Conservation (phyloP, 2,113 vertebrate genomes). For the Dolichallabes microphthalmus region DNA sequence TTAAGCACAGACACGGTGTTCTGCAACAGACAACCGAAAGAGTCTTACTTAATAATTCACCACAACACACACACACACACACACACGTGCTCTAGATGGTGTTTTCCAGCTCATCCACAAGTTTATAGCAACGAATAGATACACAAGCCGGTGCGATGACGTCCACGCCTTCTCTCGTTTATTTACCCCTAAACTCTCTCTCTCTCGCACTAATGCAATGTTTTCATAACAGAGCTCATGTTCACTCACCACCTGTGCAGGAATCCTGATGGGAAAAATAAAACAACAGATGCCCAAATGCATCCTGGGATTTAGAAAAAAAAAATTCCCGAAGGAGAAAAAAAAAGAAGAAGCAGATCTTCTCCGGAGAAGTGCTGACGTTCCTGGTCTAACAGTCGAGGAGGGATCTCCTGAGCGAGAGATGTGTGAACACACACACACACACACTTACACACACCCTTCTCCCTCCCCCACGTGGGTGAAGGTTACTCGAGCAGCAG, state of each 20-base stretch:
- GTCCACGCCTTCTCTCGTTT: neutral
- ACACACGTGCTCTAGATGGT: neutral
- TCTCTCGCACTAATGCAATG: neutral
- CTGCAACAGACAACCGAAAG: neutral
- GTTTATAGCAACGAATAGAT: slow-evolving; percentile 17
- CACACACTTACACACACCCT: neutral
- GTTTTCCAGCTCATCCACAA: neutral
- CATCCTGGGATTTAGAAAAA: neutral
- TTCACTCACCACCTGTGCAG: slow-evolving; percentile 20
- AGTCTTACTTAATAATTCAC: slow-evolving; percentile 7
- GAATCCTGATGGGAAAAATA: neutral
- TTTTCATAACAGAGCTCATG: neutral
- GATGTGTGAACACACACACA: neutral
- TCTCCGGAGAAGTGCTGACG: neutral
- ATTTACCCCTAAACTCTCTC: neutral
- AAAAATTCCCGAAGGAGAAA: neutral
- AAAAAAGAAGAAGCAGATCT: neutral
- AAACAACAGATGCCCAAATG: neutral
- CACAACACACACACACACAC: neutral
- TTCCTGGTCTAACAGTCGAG: neutral
- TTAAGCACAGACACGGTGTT: neutral
- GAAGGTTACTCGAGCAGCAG: slow-evolving; percentile 26
- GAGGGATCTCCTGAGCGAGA: neutral
- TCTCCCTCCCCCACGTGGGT: slow-evolving; percentile 11
- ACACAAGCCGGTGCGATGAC: neutral